Evolutionary conservation across 2,797 vertebrate genomes (phyloP).

Genomic region (Thamnophis elegans): DNA sequence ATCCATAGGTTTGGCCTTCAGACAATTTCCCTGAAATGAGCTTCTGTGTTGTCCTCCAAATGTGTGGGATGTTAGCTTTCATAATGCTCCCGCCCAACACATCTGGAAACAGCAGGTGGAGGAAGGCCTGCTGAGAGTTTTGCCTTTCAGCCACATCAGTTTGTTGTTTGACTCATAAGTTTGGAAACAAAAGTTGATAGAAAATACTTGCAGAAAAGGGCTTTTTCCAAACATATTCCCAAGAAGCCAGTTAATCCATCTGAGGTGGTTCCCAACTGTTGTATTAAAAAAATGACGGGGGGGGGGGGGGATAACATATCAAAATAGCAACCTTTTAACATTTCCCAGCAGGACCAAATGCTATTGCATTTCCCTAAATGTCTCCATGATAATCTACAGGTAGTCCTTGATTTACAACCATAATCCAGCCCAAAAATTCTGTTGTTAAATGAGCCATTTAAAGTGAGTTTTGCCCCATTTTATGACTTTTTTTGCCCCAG

Average conservation of each 20-base stretch:
- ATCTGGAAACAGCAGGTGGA: background rate
- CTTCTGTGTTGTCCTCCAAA: background rate
- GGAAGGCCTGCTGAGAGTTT: background rate
- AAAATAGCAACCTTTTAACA: conserved; percentile 51
- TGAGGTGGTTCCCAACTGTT: conserved; percentile 34
- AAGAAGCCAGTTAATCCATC: conserved; percentile 10
- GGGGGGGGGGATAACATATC: conserved; percentile 50
- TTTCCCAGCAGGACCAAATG: background rate
- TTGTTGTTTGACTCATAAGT: background rate
- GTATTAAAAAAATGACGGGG: conserved; percentile 15
- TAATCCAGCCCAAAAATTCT: too few species aligned
- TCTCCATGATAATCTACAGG: background rate
- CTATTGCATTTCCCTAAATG: background rate
- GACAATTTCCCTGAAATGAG: background rate
- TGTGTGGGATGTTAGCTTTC: background rate
- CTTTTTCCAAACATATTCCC: background rate
- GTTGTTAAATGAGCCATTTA: too few species aligned
- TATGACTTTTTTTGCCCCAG: too few species aligned
- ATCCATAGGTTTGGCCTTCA: background rate
- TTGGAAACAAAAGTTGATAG: background rate
- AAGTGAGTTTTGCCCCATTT: too few species aligned
- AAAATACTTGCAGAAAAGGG: background rate
- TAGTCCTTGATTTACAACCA: too few species aligned
- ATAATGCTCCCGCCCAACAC: background rate
- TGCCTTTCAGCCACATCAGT: background rate